A percentile compares a stretch with the other conserved stretches of the same genome.
Evolutionary conservation across 1,140 invertebrate genomes (phyloP).

Genomic region (Yoshiicerus persimilis): DNA sequence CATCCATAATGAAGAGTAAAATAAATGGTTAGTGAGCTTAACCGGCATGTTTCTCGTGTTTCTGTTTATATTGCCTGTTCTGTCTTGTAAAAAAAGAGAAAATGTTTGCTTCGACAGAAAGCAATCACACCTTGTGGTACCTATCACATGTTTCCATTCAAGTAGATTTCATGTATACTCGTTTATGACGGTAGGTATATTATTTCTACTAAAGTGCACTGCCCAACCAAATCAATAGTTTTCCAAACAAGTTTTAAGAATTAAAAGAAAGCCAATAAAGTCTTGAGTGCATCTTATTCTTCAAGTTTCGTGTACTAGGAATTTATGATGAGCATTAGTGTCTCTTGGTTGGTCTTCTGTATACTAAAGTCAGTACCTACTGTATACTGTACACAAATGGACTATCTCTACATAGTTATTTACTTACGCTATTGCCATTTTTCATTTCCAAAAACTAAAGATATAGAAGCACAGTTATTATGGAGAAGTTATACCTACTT

Average conservation of each 20-base stretch:
- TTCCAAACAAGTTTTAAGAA: background rate
- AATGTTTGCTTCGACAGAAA: background rate
- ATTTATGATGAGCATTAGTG: background rate
- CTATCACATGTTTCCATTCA: background rate
- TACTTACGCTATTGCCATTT: too few relatives aligned
- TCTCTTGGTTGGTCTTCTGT: background rate
- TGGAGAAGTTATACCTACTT: too few relatives aligned
- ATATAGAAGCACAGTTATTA: too few relatives aligned
- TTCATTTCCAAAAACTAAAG: too few relatives aligned
- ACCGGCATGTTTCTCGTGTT: background rate
- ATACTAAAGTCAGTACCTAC: background rate
- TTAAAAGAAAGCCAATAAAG: conserved; percentile 4
- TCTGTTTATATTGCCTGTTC: background rate
- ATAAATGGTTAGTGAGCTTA: background rate
- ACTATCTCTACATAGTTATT: too few relatives aligned
- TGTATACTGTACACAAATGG: too few relatives aligned
- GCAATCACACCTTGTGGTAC: background rate
- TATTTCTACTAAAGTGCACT: background rate
- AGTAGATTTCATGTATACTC: background rate
- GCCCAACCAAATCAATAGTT: background rate
- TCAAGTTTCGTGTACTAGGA: background rate
- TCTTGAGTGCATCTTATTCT: background rate
- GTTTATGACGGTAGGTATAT: background rate
- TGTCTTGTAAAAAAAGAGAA: background rate
- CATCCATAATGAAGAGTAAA: background rate